Conservation (phyloP, 2,113 vertebrate species). For the Anguilla rostrata region DNA sequence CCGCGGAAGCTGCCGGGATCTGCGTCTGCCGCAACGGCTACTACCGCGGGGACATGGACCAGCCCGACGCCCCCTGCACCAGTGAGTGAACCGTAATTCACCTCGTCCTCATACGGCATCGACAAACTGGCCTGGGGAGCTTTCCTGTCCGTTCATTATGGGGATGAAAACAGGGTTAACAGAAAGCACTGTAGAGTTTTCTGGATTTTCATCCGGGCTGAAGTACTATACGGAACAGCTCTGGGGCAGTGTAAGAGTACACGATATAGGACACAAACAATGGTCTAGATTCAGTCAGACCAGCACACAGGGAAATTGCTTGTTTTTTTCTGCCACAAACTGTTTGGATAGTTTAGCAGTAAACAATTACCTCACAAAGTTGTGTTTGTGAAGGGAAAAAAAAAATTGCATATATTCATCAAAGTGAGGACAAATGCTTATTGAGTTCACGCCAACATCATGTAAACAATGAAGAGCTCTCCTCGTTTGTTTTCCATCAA, state of each 20-base stretch:
- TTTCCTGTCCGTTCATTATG: not conserved
- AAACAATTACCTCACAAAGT: not conserved
- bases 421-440: too few species aligned
- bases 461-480: not conserved
- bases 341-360: not conserved
- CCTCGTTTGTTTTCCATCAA: not conserved
- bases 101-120: not conserved
- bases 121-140: not conserved
- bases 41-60: conserved; percentile 87
- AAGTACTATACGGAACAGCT: not conserved
- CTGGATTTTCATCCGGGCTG: not conserved
- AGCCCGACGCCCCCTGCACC: conserved; percentile 86
- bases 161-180: too few species aligned
- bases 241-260: not conserved
- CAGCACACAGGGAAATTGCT: not conserved
- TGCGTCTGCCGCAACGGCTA: conserved; percentile 93
- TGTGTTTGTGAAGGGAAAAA: not conserved
- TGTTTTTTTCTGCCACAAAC: not conserved
- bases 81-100: conserved; percentile 77
- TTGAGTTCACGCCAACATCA: not conserved
- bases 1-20: conserved; percentile 82
- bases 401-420: too few species aligned
- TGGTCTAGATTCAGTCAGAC: not conserved
- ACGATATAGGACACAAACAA: too few species aligned
- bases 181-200: not conserved